A percentile compares a stretch with the other conserved stretches of the same genome.
phyloP scores from a whole-genome alignment of 2,113 vertebrate genomes.

The Numida meleagris region DNA sequence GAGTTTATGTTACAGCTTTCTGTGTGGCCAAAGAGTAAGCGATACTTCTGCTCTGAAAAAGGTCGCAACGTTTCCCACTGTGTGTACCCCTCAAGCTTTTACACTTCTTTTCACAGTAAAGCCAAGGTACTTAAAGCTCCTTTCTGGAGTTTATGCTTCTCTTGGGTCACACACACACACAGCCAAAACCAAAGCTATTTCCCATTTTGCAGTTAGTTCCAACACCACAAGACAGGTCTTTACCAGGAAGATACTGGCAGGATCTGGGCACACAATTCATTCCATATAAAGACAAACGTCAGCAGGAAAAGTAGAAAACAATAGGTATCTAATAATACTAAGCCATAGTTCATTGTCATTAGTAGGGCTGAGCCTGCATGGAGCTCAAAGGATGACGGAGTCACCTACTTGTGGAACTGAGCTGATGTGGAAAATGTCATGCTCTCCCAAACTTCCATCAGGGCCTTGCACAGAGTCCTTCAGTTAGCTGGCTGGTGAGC shows the following conservation, averaged over 20 bases:
- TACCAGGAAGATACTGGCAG: neutral
- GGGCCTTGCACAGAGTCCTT: neutral
- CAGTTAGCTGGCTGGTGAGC: neutral
- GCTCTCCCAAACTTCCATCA: neutral
- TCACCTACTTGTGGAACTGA: neutral
- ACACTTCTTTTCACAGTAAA: neutral
- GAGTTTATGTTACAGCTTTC: slow-evolving; percentile 14
- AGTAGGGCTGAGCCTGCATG: neutral
- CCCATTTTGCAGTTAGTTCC: neutral
- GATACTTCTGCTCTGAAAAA: neutral
- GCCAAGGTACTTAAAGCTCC: neutral
- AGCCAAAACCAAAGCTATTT: neutral
- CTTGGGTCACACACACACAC: neutral
- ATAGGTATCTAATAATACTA: neutral
- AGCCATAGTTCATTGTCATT: neutral
- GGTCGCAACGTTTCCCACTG: neutral
- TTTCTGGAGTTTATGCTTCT: neutral
- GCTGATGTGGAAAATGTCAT: slow-evolving; percentile 11
- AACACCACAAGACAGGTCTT: neutral
- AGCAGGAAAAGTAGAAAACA: neutral
- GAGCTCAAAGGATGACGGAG: neutral
- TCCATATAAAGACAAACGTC: neutral
- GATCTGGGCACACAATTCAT: neutral
- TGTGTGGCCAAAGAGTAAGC: neutral
- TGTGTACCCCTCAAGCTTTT: neutral